Evolutionary conservation across 2,888 invertebrate genomes (phyloP).

Genomic region (Philopedon plagiatum): DNA sequence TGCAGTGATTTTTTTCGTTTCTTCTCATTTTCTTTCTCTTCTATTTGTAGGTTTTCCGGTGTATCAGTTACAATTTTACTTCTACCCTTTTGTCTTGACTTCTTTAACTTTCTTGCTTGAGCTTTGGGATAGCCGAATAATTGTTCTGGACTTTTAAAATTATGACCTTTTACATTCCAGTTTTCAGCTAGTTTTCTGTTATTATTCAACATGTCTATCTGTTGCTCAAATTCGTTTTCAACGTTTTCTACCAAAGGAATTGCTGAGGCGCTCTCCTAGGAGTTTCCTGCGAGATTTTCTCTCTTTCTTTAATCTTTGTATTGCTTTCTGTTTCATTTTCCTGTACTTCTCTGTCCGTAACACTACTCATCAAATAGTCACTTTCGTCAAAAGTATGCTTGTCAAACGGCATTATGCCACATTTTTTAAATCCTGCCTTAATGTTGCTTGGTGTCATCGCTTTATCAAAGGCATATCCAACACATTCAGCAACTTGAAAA

Average conservation of each 20-base stretch:
- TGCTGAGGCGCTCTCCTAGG: background rate
- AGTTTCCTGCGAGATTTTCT: background rate
- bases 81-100: background rate
- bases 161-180: no score
- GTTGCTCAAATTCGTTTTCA: no score
- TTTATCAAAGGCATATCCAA: conserved; percentile 3
- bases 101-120: background rate
- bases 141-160: background rate
- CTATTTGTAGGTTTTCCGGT: background rate
- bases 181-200: no score
- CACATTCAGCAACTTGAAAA: conserved; percentile 35
- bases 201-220: no score
- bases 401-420: conserved; percentile 11
- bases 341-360: no score
- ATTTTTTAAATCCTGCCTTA: conserved; percentile 7
- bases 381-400: no score
- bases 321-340: no score
- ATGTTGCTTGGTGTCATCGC: conserved; percentile 25
- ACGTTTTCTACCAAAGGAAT: background rate
- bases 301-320: no score
- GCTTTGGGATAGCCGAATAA: background rate
- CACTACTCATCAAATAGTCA: no score
- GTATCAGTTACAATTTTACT: background rate
- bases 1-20: no score
- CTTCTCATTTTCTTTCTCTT: no score